Percentiles rank a stretch among this genome's conserved stretches.
Conservation (phyloP, 2,888 invertebrate genomes). For the Listrodromus nycthemerus region DNA sequence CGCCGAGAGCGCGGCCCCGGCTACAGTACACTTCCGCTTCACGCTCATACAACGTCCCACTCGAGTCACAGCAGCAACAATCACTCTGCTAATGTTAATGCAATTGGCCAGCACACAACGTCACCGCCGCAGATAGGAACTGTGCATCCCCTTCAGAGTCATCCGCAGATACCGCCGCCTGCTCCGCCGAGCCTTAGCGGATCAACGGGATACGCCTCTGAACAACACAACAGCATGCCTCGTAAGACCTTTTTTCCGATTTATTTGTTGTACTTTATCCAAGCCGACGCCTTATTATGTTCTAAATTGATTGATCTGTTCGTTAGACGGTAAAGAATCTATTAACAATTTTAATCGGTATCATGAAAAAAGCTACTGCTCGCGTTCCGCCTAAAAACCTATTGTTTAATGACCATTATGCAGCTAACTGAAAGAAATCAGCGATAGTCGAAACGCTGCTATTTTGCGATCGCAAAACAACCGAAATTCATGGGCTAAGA, state of each 20-base stretch:
- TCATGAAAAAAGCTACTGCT: too few species aligned
- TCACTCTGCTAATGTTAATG: constrained; percentile 77
- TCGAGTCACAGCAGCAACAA: constrained; percentile 75
- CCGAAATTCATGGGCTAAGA: too few species aligned
- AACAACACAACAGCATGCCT: constrained; percentile 91
- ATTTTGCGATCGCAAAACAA: too few species aligned
- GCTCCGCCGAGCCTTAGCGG: constrained; percentile 88
- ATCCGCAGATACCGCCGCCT: constrained; percentile 87
- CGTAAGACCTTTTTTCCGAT: constrained; percentile 86
- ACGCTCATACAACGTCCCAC: constrained; percentile 80
- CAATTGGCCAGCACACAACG: constrained; percentile 84
- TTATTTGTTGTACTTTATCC: too few species aligned
- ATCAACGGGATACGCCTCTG: constrained; percentile 83
- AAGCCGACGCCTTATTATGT: too few species aligned
- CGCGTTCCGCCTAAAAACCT: too few species aligned
- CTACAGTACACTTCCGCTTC: constrained; percentile 93
- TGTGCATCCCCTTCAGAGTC: constrained; percentile 93
- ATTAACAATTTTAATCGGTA: too few species aligned
- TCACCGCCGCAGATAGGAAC: constrained; percentile 91
- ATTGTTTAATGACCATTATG: too few species aligned
- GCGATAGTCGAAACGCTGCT: too few species aligned
- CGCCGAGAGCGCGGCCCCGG: constrained; percentile 91
- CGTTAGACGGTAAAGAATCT: too few species aligned
- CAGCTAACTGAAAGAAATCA: too few species aligned
- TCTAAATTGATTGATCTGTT: too few species aligned